Evolutionary conservation across 2,888 invertebrate genomes (phyloP).

Genomic region (Nebria brevicollis): DNA sequence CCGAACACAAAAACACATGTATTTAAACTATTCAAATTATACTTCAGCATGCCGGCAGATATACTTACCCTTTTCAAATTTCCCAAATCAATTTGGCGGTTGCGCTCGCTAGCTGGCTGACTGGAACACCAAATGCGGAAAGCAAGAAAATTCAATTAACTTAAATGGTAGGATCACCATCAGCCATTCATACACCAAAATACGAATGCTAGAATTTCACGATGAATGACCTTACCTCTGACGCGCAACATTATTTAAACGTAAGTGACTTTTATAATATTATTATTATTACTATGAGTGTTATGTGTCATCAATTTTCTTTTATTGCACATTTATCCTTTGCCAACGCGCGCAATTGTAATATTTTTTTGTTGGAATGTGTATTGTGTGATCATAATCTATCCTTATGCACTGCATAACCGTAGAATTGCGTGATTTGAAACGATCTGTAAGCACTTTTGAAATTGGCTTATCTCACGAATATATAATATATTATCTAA

Average conservation of each 20-base stretch:
- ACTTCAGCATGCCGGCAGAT: conserved; percentile 12
- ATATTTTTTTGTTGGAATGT: not conserved
- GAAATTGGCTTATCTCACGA: not conserved
- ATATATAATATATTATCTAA: not conserved
- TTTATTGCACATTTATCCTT: conserved; percentile 28
- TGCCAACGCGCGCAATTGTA: not conserved
- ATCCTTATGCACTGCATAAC: not conserved
- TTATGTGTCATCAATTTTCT: conserved; percentile 30
- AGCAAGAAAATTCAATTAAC: conserved; percentile 23
- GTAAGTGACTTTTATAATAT: not conserved
- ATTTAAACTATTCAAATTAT: conserved; percentile 33
- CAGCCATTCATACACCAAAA: conserved; percentile 6
- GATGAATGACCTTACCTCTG: not conserved
- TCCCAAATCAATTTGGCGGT: conserved; percentile 28
- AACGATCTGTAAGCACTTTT: not conserved
- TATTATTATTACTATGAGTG: conserved; percentile 12
- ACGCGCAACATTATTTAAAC: not conserved
- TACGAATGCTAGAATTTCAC: conserved; percentile 22
- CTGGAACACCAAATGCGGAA: conserved; percentile 9
- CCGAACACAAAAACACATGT: conserved; percentile 13
- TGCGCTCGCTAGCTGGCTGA: conserved; percentile 17
- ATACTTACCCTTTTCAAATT: conserved; percentile 15
- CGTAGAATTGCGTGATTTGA: not conserved
- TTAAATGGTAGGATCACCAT: conserved; percentile 19
- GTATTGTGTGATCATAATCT: not conserved